Percentiles rank a stretch among this genome's conserved stretches.
Conservation (phyloP, 2,113 vertebrate species). For the Furnarius figulus region DNA sequence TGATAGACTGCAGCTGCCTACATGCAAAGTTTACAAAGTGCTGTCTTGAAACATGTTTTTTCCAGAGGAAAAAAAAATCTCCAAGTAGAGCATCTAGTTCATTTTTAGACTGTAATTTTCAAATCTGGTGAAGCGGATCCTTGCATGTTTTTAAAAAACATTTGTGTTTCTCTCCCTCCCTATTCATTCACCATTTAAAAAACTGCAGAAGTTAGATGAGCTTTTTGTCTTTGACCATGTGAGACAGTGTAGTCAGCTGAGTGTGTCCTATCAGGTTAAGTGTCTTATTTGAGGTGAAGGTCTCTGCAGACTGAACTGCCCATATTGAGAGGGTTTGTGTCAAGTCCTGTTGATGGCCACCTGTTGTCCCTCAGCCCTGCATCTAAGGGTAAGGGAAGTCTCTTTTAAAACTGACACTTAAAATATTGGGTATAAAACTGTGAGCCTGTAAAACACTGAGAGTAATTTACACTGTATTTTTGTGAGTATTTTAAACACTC, state of each 20-base stretch:
- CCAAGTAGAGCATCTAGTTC: neutral
- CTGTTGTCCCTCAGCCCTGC: neutral
- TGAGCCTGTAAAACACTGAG: neutral
- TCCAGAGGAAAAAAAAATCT: neutral
- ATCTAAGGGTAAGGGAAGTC: neutral
- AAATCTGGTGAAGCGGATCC: neutral
- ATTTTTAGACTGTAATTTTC: neutral
- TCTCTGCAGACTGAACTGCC: neutral
- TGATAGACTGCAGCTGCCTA: neutral
- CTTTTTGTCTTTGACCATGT: neutral
- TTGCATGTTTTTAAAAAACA: neutral
- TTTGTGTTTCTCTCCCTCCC: neutral
- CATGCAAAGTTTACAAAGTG: neutral
- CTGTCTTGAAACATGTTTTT: neutral
- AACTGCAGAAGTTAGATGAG: neutral
- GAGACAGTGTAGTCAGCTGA: neutral
- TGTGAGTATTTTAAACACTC: neutral
- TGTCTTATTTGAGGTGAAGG: neutral
- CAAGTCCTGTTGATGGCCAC: neutral
- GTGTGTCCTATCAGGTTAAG: neutral
- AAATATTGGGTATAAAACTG: neutral
- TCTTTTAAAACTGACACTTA: neutral
- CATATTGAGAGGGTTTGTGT: neutral
- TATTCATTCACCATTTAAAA: neutral
- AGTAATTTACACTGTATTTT: neutral